These are phyloP conservation scores for Anoncus sp. DNA, from an alignment of 2,888 invertebrate species.

Conservation along the genomic window DNA sequence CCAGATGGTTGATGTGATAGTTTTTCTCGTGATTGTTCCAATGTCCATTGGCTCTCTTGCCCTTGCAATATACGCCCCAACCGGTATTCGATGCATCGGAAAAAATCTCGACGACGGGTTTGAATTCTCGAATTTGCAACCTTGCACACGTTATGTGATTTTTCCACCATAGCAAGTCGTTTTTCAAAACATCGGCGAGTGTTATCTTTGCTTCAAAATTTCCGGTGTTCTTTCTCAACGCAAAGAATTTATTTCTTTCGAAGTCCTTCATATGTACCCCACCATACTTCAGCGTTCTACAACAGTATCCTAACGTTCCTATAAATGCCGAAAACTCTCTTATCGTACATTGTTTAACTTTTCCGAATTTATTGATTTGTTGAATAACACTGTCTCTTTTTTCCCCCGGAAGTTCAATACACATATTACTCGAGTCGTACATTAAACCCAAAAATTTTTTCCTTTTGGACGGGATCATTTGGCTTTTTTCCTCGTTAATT, in stretches of 20 bases:
- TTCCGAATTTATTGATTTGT: not conserved
- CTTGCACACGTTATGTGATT: not conserved
- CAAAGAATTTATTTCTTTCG: slow-evolving; percentile 7
- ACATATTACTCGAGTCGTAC: slow-evolving; percentile 5
- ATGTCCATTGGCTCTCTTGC: not conserved
- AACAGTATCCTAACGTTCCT: not conserved
- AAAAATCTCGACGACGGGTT: not conserved
- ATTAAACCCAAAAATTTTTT: slow-evolving; percentile 8
- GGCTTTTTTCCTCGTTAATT: slow-evolving; percentile 16
- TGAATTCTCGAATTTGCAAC: not conserved
- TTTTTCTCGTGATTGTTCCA: slow-evolving; percentile 3
- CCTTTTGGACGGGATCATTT: not conserved
- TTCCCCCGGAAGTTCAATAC: not conserved
- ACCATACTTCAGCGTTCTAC: not conserved
- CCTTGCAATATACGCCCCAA: slow-evolving; percentile 5
- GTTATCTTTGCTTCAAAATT: not conserved
- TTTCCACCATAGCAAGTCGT: slow-evolving; percentile 3
- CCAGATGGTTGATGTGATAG: slow-evolving; percentile 3
- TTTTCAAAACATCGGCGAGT: not conserved
- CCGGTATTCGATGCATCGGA: slow-evolving; percentile 1
- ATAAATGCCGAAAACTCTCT: slow-evolving; percentile 17
- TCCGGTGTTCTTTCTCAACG: not conserved
- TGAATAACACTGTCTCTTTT: not conserved
- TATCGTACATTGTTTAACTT: not conserved
- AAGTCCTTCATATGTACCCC: not conserved